phyloP scores from a whole-genome alignment of 1,140 invertebrate species.

The Brachionus koreanus region DNA sequence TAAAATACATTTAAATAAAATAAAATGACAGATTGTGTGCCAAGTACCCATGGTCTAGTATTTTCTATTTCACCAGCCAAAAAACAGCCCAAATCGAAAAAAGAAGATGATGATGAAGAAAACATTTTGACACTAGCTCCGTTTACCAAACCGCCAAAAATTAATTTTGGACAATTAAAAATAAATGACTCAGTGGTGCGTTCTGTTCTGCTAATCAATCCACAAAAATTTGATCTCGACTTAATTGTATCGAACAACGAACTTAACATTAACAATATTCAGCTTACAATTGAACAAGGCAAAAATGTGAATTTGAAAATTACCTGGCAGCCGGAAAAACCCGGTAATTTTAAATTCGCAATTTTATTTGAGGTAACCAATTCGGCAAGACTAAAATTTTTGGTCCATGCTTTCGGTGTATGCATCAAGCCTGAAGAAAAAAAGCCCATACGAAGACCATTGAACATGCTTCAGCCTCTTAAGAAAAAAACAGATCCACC shows the following conservation, averaged over 20 bases:
- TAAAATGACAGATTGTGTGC: slow-evolving; percentile 36
- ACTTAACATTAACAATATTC: slow-evolving; percentile 22
- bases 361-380: slow-evolving; percentile 37
- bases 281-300: background rate
- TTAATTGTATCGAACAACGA: slow-evolving; percentile 10
- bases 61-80: slow-evolving; percentile 14
- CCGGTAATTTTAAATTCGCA: slow-evolving; percentile 1
- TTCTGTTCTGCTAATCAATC: background rate
- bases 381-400: slow-evolving; percentile 37
- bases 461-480: slow-evolving; percentile 28
- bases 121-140: slow-evolving; percentile 25
- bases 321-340: slow-evolving; percentile 12
- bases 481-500: background rate
- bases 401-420: slow-evolving; percentile 33
- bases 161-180: slow-evolving; percentile 37
- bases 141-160: slow-evolving; percentile 40
- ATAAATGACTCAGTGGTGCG: slow-evolving; percentile 7
- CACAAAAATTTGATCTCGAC: slow-evolving; percentile 32
- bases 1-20: background rate
- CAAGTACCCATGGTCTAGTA: background rate
- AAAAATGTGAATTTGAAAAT: slow-evolving; percentile 38
- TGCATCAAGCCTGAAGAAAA: background rate
- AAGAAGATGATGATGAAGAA: slow-evolving; percentile 30
- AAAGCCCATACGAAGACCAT: slow-evolving; percentile 8
- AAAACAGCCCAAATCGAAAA: background rate